Conservation (phyloP, 2,797 vertebrate species). For the Phataginus tricuspis region DNA sequence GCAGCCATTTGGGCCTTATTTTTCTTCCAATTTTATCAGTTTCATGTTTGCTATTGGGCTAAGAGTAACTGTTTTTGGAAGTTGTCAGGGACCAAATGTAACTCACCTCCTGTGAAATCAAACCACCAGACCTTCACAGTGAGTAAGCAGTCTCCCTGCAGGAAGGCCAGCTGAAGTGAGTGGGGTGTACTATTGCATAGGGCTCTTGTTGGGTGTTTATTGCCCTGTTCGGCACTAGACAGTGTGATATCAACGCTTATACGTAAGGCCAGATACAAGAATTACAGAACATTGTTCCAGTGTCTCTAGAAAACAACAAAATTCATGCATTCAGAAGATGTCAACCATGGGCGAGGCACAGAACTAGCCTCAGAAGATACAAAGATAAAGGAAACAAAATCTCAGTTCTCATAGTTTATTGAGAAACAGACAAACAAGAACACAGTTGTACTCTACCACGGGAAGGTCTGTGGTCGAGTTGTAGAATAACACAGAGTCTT, state of each 20-base stretch:
- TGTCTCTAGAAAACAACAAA: not conserved
- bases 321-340: not conserved
- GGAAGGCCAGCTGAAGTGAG: not conserved
- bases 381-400: not conserved
- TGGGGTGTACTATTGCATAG: too few relatives aligned
- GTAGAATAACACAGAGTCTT: not conserved
- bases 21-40: constrained; percentile 59
- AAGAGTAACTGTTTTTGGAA: constrained; percentile 50
- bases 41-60: not conserved
- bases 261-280: not conserved
- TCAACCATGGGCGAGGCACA: not conserved
- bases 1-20: constrained; percentile 74
- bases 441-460: not conserved
- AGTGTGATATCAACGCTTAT: not conserved
- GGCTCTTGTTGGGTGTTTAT: not conserved
- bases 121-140: not conserved
- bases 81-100: constrained; percentile 56
- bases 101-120: not conserved
- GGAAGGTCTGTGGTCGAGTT: not conserved
- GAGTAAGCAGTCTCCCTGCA: not conserved
- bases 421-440: not conserved
- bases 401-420: not conserved
- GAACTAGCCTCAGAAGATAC: not conserved
- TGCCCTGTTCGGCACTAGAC: not conserved
- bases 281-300: not conserved